A percentile compares a stretch with the other conserved stretches of the same genome.
Conservation (phyloP, 2,113 vertebrate genomes). For the Chaetops frenatus region DNA sequence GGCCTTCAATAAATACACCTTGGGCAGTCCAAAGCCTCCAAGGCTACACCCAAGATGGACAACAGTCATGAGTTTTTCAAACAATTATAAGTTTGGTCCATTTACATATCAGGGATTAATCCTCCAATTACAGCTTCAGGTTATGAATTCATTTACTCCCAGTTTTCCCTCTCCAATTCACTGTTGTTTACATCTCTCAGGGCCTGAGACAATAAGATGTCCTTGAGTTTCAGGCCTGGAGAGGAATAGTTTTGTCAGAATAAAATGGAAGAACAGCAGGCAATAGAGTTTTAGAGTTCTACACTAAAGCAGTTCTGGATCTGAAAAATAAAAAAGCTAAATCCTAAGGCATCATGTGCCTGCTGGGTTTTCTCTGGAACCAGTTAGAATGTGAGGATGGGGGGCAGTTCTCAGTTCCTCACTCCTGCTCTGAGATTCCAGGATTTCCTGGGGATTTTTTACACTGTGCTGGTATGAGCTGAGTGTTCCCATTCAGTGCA, state of each 20-base stretch:
- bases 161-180: fast-evolving
- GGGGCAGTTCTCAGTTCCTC: neutral
- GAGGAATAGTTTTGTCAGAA: neutral
- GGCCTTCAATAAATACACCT: too few relatives aligned
- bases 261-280: neutral
- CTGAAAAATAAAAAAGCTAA: neutral
- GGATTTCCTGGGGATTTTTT: neutral
- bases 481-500: neutral
- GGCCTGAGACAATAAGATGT: fast-evolving
- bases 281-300: too few relatives aligned
- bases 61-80: neutral
- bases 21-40: neutral
- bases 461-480: neutral
- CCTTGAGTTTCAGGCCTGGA: neutral
- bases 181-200: neutral
- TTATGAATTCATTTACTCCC: neutral
- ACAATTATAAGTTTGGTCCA: neutral
- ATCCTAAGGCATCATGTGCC: fast-evolving
- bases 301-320: neutral
- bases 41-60: too few relatives aligned
- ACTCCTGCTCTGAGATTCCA: neutral
- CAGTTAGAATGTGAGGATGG: neutral
- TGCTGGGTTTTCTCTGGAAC: neutral
- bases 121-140: too few relatives aligned
- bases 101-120: neutral